A percentile compares a stretch with the other conserved stretches of the same genome.
Evolutionary conservation across 2,888 invertebrate genomes (phyloP).

Genomic region (Pyrgus malvae): DNA sequence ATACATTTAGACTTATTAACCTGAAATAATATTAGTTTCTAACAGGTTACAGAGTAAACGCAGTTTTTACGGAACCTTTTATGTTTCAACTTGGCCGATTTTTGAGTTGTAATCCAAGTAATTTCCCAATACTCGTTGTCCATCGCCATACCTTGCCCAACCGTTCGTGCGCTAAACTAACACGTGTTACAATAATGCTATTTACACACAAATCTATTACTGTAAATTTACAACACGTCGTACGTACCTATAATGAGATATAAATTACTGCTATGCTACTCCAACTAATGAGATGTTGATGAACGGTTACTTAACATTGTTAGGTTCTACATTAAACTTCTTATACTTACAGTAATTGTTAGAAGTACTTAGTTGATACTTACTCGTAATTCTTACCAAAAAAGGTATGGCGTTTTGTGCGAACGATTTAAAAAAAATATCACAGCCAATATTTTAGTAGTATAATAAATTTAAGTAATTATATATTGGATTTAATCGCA

Average conservation of each 20-base stretch:
- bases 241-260: slow-evolving; percentile 24
- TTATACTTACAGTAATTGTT: background rate
- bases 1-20: too few species aligned
- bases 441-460: background rate
- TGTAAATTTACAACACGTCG: too few species aligned
- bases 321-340: background rate
- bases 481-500: background rate
- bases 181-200: slow-evolving; percentile 21
- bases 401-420: too few species aligned
- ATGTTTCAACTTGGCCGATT: slow-evolving; percentile 1
- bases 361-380: background rate
- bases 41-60: too few species aligned
- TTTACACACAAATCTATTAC: too few species aligned
- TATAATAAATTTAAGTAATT: background rate
- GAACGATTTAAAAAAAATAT: background rate
- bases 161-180: slow-evolving; percentile 39
- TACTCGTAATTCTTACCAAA: too few species aligned
- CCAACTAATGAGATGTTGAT: slow-evolving; percentile 12
- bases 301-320: background rate
- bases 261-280: slow-evolving; percentile 22
- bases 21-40: too few species aligned
- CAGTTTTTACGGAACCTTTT: too few species aligned
- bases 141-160: slow-evolving; percentile 57
- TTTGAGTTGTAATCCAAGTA: slow-evolving; percentile 39
- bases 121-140: slow-evolving; percentile 56